phyloP scores from a whole-genome alignment of 2,113 vertebrate species.

The Protobothrops flavoviridis region DNA sequence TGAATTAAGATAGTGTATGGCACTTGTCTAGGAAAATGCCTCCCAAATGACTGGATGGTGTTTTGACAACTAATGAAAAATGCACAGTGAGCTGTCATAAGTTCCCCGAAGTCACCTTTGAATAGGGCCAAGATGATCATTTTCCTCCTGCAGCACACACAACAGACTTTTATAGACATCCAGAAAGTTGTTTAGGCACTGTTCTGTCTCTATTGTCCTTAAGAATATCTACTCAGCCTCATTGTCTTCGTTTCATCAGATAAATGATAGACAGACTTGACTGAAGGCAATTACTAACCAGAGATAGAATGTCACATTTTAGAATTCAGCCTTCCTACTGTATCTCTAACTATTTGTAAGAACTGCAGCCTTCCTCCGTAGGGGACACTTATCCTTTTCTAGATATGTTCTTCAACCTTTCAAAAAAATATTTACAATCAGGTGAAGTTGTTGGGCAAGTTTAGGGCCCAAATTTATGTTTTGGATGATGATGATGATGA shows the following conservation, averaged over 20 bases:
- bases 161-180: background rate
- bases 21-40: background rate
- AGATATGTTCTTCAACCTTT: background rate
- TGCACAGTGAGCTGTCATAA: background rate
- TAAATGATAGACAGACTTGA: background rate
- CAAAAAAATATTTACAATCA: background rate
- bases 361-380: background rate
- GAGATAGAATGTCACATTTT: background rate
- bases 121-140: background rate
- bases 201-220: background rate
- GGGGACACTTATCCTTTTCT: background rate
- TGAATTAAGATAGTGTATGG: background rate
- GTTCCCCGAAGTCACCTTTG: too few relatives aligned
- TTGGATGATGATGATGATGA: background rate
- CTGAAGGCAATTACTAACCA: slow-evolving; percentile 6
- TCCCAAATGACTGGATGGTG: background rate
- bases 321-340: background rate
- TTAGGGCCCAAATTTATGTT: background rate
- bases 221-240: background rate
- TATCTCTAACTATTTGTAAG: background rate
- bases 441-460: background rate
- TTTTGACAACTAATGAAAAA: background rate
- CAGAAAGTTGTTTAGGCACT: background rate
- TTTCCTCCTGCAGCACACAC: background rate
- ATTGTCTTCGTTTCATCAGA: background rate